Percentiles rank a stretch among this genome's conserved stretches.
Conservation (phyloP, 2,113 vertebrate genomes). For the Scalopus aquaticus region DNA sequence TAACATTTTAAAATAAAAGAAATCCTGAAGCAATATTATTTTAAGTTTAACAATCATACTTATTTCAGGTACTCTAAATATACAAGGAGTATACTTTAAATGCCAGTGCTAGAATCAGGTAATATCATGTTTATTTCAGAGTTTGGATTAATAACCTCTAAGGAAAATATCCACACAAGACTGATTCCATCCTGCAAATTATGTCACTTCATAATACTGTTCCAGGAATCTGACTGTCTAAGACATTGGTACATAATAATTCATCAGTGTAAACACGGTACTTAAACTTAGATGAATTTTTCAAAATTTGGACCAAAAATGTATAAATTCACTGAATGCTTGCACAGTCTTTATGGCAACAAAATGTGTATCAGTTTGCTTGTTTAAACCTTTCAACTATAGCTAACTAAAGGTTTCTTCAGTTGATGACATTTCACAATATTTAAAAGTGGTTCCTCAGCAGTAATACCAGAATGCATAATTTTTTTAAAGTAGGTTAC, state of each 20-base stretch:
- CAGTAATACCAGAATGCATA: not conserved
- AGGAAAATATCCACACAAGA: not conserved
- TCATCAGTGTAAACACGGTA: not conserved
- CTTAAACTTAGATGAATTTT: not conserved
- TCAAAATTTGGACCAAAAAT: not conserved
- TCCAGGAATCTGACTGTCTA: not conserved
- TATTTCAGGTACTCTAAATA: not conserved
- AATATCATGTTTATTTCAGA: not conserved
- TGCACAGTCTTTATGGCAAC: not conserved
- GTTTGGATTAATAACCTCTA: not conserved
- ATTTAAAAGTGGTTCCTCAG: not conserved
- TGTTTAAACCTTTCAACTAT: not conserved
- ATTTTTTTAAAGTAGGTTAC: slow-evolving; percentile 20
- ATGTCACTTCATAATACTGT: not conserved
- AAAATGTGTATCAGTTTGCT: not conserved
- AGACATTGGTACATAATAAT: not conserved
- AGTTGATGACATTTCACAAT: not conserved
- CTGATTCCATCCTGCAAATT: not conserved
- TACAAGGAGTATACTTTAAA: not conserved
- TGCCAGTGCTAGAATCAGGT: not conserved
- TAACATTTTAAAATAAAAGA: not conserved
- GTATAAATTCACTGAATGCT: not conserved
- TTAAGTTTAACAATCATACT: not conserved
- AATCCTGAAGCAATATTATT: not conserved
- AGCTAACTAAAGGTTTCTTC: not conserved